Percentiles rank a stretch among this genome's conserved stretches.
Conservation (phyloP, 1,140 invertebrate genomes). For the Maniola jurtina region DNA sequence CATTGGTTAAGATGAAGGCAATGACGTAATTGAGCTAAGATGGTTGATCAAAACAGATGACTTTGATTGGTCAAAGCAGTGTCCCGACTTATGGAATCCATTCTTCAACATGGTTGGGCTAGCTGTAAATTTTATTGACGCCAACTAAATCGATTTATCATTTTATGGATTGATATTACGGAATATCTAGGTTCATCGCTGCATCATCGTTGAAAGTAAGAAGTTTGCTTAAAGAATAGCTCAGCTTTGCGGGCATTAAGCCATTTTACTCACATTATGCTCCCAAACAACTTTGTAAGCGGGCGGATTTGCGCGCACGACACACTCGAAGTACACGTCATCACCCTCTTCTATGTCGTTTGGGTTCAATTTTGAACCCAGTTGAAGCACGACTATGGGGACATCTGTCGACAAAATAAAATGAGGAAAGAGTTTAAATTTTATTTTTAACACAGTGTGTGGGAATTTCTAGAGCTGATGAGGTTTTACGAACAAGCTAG, state of each 20-base stretch:
- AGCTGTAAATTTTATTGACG: no score
- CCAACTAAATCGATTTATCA: no score
- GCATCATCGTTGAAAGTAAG: not conserved
- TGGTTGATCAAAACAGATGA: no score
- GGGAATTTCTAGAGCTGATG: no score
- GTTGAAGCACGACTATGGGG: constrained; percentile 85
- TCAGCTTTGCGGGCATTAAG: constrained; percentile 20
- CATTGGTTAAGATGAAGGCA: no score
- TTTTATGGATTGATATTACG: no score
- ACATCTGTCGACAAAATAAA: constrained; percentile 80
- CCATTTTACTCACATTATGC: constrained; percentile 83
- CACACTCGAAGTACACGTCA: constrained; percentile 92
- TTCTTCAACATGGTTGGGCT: no score
- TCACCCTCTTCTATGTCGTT: constrained; percentile 92
- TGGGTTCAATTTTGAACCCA: constrained; percentile 89
- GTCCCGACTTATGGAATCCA: no score
- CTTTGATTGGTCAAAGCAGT: no score
- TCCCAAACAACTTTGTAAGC: constrained; percentile 89
- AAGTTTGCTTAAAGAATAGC: not conserved
- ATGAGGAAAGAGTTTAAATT: not conserved
- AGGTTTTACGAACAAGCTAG: no score
- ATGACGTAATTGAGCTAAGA: no score
- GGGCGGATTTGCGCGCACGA: constrained; percentile 88
- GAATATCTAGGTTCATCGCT: not conserved
- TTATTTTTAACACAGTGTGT: no score